phyloP scores from a whole-genome alignment of 2,888 invertebrate genomes.

The Eumerus sabulonum region DNA sequence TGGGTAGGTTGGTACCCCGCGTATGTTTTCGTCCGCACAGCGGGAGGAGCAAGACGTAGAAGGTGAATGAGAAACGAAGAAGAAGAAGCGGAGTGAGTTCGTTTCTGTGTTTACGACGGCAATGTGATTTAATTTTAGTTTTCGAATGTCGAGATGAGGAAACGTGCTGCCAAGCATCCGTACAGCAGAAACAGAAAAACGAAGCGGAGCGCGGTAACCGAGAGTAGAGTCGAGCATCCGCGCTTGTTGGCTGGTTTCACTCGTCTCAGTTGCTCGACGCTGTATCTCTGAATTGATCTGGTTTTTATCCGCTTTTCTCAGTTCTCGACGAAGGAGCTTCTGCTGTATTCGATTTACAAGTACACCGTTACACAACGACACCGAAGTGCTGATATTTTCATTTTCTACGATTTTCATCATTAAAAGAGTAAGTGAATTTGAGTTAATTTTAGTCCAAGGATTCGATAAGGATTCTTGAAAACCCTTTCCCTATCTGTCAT shows the following conservation, averaged over 20 bases:
- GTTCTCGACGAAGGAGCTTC: not conserved
- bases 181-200: no score
- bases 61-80: constrained; percentile 39
- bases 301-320: constrained; percentile 26
- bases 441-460: constrained; percentile 34
- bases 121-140: constrained; percentile 68
- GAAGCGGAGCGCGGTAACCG: constrained; percentile 40
- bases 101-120: constrained; percentile 66
- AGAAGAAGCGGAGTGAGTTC: constrained; percentile 59
- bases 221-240: constrained; percentile 53
- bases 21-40: constrained; percentile 40
- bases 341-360: not conserved
- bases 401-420: not conserved
- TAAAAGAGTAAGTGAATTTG: constrained; percentile 39
- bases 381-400: no score
- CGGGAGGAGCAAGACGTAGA: constrained; percentile 24
- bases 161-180: constrained; percentile 50
- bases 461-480: constrained; percentile 7
- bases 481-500: not conserved
- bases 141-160: constrained; percentile 65
- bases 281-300: constrained; percentile 66
- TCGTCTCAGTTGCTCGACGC: constrained; percentile 66
- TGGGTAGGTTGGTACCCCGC: no score
- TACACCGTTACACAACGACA: not conserved
- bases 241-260: constrained; percentile 66